Percentiles rank a stretch among this genome's conserved stretches.
phyloP scores from a whole-genome alignment of 64 coral and sea anemone species.

The Dendrophyllia cribrosa region DNA sequence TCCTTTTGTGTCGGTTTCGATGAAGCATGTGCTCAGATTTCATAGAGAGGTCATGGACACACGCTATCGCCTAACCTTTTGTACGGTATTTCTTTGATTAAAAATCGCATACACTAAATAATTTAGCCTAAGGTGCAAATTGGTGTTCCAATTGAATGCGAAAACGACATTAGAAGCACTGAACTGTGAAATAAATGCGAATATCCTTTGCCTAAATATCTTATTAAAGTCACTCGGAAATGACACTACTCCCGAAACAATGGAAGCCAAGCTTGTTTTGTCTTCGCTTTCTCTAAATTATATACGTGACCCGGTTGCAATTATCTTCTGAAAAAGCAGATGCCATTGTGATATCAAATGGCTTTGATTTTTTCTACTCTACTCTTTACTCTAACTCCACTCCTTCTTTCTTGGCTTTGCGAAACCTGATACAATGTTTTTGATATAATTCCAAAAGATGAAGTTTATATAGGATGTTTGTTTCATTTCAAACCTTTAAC shows the following conservation, averaged over 20 bases:
- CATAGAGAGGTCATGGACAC: background rate
- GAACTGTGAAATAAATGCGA: background rate
- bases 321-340: slow-evolving; percentile 6
- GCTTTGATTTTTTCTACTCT: background rate
- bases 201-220: background rate
- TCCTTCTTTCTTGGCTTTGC: no score
- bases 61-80: background rate
- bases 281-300: background rate
- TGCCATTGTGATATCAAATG: background rate
- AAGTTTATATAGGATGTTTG: no score
- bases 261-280: slow-evolving; percentile 6
- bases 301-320: slow-evolving; percentile 4
- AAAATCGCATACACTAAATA: background rate
- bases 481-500: no score
- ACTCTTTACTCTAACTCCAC: background rate
- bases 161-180: background rate
- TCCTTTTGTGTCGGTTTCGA: slow-evolving; percentile 1
- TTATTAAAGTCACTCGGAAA: slow-evolving; percentile 16
- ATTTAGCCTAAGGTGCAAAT: background rate
- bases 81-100: background rate
- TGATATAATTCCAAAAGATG: no score
- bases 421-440: no score
- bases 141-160: background rate
- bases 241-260: background rate
- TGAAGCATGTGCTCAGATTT: background rate